phyloP scores from a whole-genome alignment of 2,888 invertebrate species.

The Bombyx huttoni region DNA sequence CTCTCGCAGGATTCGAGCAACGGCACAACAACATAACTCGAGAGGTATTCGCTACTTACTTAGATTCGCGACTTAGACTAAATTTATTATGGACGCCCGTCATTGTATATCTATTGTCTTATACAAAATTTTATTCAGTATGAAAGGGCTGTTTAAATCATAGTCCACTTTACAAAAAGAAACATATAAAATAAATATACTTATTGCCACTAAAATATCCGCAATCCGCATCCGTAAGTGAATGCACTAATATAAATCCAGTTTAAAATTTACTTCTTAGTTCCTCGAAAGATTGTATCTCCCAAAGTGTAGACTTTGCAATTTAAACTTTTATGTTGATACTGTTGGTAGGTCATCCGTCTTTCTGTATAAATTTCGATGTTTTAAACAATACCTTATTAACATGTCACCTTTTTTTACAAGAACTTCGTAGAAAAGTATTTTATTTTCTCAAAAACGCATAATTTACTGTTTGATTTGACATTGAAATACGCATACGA shows the following conservation, averaged over 20 bases:
- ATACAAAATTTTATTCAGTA: no score
- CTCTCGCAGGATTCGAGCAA: no score
- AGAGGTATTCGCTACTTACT: no score
- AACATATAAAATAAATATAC: no score
- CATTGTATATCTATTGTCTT: no score
- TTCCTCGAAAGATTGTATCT: neutral
- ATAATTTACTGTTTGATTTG: neutral
- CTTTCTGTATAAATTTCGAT: slow-evolving; percentile 4
- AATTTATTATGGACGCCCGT: no score
- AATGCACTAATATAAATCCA: neutral
- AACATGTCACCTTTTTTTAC: slow-evolving; percentile 5
- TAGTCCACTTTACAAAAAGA: no score
- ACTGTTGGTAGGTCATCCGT: neutral
- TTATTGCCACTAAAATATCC: no score
- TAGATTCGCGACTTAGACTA: no score
- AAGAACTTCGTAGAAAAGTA: neutral
- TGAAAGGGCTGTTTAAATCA: no score
- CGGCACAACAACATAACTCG: no score
- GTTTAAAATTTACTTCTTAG: neutral
- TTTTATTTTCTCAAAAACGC: neutral
- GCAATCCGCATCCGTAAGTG: no score
- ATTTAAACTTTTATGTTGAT: slow-evolving; percentile 13
- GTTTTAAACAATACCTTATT: slow-evolving; percentile 14
- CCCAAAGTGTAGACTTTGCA: slow-evolving; percentile 6
- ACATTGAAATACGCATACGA: neutral